Percentiles rank a stretch among this genome's conserved stretches.
Evolutionary conservation across 2,888 invertebrate genomes (phyloP).

Genomic region (Meandrusa payeni): DNA sequence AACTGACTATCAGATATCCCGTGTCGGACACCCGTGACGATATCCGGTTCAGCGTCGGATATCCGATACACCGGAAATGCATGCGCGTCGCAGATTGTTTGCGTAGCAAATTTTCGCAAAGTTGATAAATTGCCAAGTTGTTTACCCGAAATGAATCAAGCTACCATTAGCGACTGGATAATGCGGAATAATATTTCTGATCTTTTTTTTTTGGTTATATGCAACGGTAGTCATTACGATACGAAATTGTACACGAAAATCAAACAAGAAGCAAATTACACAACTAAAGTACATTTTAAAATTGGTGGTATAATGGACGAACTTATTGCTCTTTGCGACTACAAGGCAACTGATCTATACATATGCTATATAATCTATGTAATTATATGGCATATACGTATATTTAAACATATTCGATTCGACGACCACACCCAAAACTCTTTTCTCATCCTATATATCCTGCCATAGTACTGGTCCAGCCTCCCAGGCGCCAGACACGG

Average conservation of each 20-base stretch:
- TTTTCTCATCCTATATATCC: neutral
- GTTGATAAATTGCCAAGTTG: constrained; percentile 1
- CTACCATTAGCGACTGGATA: neutral
- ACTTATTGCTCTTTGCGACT: too few species aligned
- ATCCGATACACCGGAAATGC: constrained; percentile 45
- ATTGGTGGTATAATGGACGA: too few species aligned
- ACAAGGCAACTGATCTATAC: too few species aligned
- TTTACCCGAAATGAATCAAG: neutral
- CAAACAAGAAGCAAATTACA: too few species aligned
- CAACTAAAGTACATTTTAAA: too few species aligned
- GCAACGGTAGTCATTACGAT: too few species aligned
- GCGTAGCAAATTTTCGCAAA: constrained; percentile 6
- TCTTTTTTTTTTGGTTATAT: too few species aligned
- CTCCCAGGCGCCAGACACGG: constrained; percentile 59
- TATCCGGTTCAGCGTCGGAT: constrained; percentile 59
- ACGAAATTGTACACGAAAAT: too few species aligned
- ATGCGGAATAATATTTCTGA: too few species aligned
- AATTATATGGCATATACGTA: too few species aligned
- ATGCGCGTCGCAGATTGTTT: constrained; percentile 9
- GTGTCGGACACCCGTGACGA: constrained; percentile 55
- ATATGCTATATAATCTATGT: too few species aligned
- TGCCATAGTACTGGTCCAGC: constrained; percentile 29
- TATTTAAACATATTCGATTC: too few species aligned
- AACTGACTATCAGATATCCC: constrained; percentile 68
- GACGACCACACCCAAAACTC: constrained; percentile 14